These are phyloP conservation scores for Brienomyrus longianalis DNA, from an alignment of 2,113 vertebrate genomes.

Conservation along the genomic window DNA sequence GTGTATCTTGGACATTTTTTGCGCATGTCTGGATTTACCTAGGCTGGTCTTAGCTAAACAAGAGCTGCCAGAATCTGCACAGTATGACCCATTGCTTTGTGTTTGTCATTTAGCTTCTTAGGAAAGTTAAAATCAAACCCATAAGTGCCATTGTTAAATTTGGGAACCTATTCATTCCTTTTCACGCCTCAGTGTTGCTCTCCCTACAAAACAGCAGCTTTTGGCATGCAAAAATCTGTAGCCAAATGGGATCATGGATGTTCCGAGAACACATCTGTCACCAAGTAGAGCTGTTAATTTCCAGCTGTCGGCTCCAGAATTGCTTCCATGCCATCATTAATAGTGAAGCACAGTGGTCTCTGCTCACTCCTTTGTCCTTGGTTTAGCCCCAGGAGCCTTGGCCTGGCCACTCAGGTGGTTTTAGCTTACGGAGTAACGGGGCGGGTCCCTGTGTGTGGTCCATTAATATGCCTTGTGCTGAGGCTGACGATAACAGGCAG, in stretches of 20 bases:
- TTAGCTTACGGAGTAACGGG: slow-evolving; percentile 17
- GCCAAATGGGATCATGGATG: neutral
- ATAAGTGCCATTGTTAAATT: neutral
- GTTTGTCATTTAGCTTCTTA: neutral
- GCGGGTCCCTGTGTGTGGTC: neutral
- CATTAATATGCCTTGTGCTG: neutral
- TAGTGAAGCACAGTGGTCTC: neutral
- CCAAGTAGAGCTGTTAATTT: slow-evolving; percentile 2
- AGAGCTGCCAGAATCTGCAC: neutral
- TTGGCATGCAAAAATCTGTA: neutral
- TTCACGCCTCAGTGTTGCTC: neutral
- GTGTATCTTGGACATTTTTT: neutral
- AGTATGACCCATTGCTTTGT: neutral
- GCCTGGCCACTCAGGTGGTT: neutral
- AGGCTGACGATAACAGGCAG: neutral
- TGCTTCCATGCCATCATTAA: neutral
- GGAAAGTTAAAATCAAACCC: neutral
- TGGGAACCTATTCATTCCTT: neutral
- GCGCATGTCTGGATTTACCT: neutral
- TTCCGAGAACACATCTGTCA: neutral
- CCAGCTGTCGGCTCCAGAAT: neutral
- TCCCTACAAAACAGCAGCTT: neutral
- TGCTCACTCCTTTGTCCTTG: neutral
- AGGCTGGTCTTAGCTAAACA: neutral
- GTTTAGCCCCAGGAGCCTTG: neutral